Percentiles rank a stretch among this genome's conserved stretches.
Evolutionary conservation across 37 sponge, comb jelly and placozoan genomes (phyloP).

Genomic region (Beroe ovata): DNA sequence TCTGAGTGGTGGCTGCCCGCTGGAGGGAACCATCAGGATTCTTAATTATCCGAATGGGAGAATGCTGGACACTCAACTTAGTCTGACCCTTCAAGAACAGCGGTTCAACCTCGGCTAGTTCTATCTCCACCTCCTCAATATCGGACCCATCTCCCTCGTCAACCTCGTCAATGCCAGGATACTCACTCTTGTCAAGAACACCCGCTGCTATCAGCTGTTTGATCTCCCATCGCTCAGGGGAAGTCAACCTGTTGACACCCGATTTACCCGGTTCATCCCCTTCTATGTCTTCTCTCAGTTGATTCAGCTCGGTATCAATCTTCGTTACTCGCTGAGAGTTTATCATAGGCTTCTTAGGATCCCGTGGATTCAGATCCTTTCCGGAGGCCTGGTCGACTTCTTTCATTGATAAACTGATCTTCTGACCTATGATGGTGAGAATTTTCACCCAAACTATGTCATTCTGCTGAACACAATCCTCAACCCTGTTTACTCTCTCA

Average conservation of each 20-base stretch:
- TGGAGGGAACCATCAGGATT: slow-evolving; percentile 98
- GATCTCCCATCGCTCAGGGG: slow-evolving; percentile 99
- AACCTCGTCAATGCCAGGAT: slow-evolving; percentile 87
- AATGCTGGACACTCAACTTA: slow-evolving; percentile 75
- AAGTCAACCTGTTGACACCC: slow-evolving; percentile 77
- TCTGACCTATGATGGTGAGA: slow-evolving; percentile 83
- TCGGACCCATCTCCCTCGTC: slow-evolving; percentile 51
- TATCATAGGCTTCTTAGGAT: not conserved
- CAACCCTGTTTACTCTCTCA: slow-evolving; percentile 81
- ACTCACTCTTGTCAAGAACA: slow-evolving; percentile 86
- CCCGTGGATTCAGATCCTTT: slow-evolving; percentile 78
- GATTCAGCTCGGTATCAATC: slow-evolving; percentile 16
- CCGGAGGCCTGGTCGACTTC: slow-evolving; percentile 94
- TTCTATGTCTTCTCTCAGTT: slow-evolving; percentile 48
- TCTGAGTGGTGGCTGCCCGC: slow-evolving; percentile 96
- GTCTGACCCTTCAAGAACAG: slow-evolving; percentile 90
- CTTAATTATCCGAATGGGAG: slow-evolving; percentile 95
- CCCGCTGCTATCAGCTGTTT: slow-evolving; percentile 93
- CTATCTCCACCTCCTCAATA: slow-evolving; percentile 82
- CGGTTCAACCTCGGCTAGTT: slow-evolving; percentile 78
- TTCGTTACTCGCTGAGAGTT: not conserved
- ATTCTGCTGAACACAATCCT: slow-evolving; percentile 86
- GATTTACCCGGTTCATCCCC: slow-evolving; percentile 24
- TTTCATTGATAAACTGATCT: slow-evolving; percentile 89
- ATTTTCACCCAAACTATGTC: slow-evolving; percentile 90